These are phyloP conservation scores for Melipona beecheii DNA, from an alignment of 2,888 invertebrate species.

Conservation along the genomic window DNA sequence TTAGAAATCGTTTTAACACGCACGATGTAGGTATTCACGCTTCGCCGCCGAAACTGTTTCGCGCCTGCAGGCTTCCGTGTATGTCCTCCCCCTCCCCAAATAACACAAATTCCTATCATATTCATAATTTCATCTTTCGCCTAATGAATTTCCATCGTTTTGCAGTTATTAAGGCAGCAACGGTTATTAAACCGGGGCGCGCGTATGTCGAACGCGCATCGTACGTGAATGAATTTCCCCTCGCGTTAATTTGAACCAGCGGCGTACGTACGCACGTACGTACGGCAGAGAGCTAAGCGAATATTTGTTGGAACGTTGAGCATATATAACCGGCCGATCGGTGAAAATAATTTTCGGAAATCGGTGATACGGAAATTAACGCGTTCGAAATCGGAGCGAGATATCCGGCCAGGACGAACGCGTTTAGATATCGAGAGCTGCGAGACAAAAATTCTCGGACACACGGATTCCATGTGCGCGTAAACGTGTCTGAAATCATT, in stretches of 20 bases:
- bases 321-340: neutral
- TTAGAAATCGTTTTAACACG: no score
- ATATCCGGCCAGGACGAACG: no score
- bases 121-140: neutral
- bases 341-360: slow-evolving; percentile 14
- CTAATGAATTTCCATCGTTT: neutral
- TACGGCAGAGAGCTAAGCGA: neutral
- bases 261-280: neutral
- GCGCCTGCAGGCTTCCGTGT: no score
- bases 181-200: neutral
- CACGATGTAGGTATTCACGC: no score
- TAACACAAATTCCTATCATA: no score
- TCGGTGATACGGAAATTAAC: neutral
- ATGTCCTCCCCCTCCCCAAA: no score
- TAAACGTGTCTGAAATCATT: neutral
- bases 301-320: slow-evolving; percentile 6
- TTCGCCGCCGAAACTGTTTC: no score
- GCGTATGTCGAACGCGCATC: neutral
- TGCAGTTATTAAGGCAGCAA: neutral
- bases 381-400: neutral
- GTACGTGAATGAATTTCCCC: neutral
- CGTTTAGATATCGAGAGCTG: no score
- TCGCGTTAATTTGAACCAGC: neutral
- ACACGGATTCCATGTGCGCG: neutral
- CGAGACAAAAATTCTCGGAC: neutral